Evolutionary conservation across 2,113 vertebrate species (phyloP).

Genomic region (Eulacestoma nigropectus): DNA sequence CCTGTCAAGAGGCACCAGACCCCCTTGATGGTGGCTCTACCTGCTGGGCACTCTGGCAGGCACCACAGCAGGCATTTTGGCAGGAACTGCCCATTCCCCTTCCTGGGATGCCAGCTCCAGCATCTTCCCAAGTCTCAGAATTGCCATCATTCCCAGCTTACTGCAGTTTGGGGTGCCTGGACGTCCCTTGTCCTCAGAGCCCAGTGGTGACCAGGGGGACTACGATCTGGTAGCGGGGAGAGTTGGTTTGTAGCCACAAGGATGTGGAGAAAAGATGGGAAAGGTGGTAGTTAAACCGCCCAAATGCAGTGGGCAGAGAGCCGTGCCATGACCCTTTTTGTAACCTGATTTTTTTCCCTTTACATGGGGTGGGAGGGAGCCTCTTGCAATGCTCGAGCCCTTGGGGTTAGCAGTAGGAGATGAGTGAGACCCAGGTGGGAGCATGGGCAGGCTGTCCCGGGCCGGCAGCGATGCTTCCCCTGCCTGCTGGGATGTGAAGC

Average conservation of each 20-base stretch:
- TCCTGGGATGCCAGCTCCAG: neutral
- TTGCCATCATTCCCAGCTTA: neutral
- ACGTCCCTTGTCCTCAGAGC: neutral
- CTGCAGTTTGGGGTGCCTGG: neutral
- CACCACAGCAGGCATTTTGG: neutral
- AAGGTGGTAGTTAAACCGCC: neutral
- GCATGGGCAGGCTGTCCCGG: accelerated
- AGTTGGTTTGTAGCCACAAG: neutral
- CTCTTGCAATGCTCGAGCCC: neutral
- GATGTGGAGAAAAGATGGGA: neutral
- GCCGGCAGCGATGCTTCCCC: neutral
- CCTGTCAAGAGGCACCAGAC: neutral
- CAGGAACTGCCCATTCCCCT: neutral
- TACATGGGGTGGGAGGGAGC: neutral
- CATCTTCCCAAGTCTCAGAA: neutral
- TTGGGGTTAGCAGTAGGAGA: neutral
- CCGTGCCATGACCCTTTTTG: neutral
- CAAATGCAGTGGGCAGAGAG: neutral
- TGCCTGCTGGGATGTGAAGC: neutral
- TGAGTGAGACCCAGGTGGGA: neutral
- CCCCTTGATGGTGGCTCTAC: neutral
- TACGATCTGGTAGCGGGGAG: neutral
- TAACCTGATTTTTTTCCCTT: neutral
- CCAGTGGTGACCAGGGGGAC: neutral
- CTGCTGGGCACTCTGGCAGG: neutral